These are phyloP conservation scores for Drosophila lacertosa DNA, from an alignment of 1,140 invertebrate genomes.

Conservation along the genomic window DNA sequence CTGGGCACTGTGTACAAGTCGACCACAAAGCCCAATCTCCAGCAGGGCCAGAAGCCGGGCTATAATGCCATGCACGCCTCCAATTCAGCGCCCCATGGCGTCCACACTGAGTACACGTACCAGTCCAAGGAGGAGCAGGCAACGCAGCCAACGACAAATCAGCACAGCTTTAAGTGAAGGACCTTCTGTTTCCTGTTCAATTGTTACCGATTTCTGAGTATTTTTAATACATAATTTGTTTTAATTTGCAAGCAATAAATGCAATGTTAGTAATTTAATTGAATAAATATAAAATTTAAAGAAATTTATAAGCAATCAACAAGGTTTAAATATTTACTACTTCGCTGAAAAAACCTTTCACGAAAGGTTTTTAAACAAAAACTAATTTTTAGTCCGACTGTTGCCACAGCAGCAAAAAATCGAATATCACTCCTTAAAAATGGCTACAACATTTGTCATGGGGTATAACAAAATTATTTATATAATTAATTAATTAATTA, in stretches of 20 bases:
- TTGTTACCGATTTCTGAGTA: slow-evolving; percentile 63
- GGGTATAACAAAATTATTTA: too few relatives aligned
- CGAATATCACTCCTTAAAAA: too few relatives aligned
- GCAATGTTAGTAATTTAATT: slow-evolving; percentile 21
- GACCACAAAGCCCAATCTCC: slow-evolving; percentile 34
- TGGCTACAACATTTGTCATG: too few relatives aligned
- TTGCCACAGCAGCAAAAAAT: too few relatives aligned
- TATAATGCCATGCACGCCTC: slow-evolving; percentile 77
- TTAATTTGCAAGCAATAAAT: slow-evolving; percentile 48
- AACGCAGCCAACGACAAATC: slow-evolving; percentile 33
- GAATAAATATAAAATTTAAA: slow-evolving; percentile 3
- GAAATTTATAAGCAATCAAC: too few relatives aligned
- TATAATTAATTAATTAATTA: too few relatives aligned
- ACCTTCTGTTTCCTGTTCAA: slow-evolving; percentile 30
- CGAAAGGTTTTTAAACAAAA: too few relatives aligned
- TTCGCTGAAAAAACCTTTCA: too few relatives aligned
- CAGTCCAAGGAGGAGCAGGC: slow-evolving; percentile 46
- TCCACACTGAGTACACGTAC: slow-evolving; percentile 48
- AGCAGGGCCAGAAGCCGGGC: slow-evolving; percentile 47
- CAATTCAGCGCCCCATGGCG: slow-evolving; percentile 25
- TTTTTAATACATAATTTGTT: slow-evolving; percentile 62
- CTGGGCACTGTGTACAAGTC: slow-evolving; percentile 72
- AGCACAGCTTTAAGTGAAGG: slow-evolving; percentile 37
- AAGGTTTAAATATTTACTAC: too few relatives aligned
- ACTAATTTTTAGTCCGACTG: too few relatives aligned